Percentiles rank a stretch among this genome's conserved stretches.
Evolutionary conservation across 1,140 invertebrate species (phyloP).

Genomic region (Diploscapter pachys): DNA sequence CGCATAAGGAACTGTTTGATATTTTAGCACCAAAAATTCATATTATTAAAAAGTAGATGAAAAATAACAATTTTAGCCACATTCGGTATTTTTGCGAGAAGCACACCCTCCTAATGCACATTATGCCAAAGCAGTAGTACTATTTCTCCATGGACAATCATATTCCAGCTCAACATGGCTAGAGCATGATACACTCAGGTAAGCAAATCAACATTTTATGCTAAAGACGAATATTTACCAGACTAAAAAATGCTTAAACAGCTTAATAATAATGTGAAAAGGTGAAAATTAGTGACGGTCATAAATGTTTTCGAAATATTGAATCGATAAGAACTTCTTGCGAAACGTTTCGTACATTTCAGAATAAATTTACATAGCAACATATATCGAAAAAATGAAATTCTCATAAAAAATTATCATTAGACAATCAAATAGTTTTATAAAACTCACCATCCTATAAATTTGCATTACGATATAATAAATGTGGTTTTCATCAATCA

Average conservation of each 20-base stretch:
- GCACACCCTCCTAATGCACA: constrained; percentile 25
- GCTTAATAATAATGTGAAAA: too few relatives aligned
- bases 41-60: not conserved
- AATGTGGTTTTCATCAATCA: too few relatives aligned
- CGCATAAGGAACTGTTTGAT: too few relatives aligned
- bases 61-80: constrained; percentile 18
- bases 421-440: too few relatives aligned
- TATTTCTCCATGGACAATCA: constrained; percentile 38
- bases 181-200: constrained; percentile 29
- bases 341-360: too few relatives aligned
- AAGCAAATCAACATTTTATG: not conserved
- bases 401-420: too few relatives aligned
- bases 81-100: constrained; percentile 31
- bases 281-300: not conserved
- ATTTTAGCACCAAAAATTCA: too few relatives aligned
- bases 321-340: not conserved
- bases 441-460: too few relatives aligned
- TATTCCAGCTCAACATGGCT: constrained; percentile 36
- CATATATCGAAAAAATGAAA: too few relatives aligned
- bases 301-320: constrained; percentile 10
- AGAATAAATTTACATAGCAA: too few relatives aligned
- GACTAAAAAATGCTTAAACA: not conserved
- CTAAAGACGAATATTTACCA: not conserved
- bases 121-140: constrained; percentile 33
- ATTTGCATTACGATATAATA: too few relatives aligned